These are phyloP conservation scores for Mactra quadrangularis DNA, from an alignment of 1,140 invertebrate species.

Conservation along the genomic window DNA sequence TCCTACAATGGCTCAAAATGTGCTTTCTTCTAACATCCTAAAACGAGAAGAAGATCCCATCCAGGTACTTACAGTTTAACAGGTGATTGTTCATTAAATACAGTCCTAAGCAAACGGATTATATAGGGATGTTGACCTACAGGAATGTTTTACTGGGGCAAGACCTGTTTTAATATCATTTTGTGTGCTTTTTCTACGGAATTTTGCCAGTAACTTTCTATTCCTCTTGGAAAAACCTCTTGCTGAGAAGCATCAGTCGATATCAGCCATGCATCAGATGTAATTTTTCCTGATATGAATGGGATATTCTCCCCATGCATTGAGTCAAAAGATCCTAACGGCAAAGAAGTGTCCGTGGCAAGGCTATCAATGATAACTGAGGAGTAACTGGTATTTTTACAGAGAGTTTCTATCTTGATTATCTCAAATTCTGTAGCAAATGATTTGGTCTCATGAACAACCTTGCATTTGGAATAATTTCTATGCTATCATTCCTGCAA, in stretches of 20 bases:
- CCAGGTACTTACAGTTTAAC: conserved; percentile 9
- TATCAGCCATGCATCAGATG: conserved; percentile 49
- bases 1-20: conserved; percentile 35
- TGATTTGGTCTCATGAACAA: conserved; percentile 55
- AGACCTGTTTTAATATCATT: conserved; percentile 39
- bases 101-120: conserved; percentile 5
- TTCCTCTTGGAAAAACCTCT: conserved; percentile 33
- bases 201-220: conserved; percentile 13
- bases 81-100: conserved; percentile 42
- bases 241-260: conserved; percentile 29
- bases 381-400: conserved; percentile 13
- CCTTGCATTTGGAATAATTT: conserved; percentile 42
- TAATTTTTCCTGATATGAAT: conserved; percentile 7
- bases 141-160: conserved; percentile 11
- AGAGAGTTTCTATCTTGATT: conserved; percentile 8
- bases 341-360: conserved; percentile 8
- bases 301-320: conserved; percentile 1
- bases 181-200: conserved; percentile 7
- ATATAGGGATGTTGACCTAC: conserved; percentile 42
- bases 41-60: conserved; percentile 44
- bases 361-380: conserved; percentile 11
- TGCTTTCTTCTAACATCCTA: conserved; percentile 11
- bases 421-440: conserved; percentile 44
- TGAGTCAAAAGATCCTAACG: conserved; percentile 15
- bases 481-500: conserved; percentile 40